Conservation (phyloP, 2,113 vertebrate genomes). For the Tympanuchus pallidicinctus region DNA sequence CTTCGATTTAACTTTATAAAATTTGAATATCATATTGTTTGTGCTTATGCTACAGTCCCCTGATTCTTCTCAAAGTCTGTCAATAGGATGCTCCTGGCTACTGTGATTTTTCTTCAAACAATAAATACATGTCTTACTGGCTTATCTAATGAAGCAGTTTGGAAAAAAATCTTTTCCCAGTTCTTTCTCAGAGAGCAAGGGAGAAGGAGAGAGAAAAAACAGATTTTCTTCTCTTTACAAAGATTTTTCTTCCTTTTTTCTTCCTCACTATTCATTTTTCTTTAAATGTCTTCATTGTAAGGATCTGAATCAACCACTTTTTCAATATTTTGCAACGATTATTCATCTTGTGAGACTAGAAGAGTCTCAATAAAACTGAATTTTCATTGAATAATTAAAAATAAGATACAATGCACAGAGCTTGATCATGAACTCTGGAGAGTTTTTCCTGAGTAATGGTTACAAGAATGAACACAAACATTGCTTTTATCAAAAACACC, state of each 20-base stretch:
- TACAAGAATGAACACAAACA: not conserved
- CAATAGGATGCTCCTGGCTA: not conserved
- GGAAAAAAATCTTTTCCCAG: not conserved
- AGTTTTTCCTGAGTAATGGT: not conserved
- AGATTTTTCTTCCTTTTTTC: not conserved
- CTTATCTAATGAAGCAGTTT: not conserved
- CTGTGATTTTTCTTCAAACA: not conserved
- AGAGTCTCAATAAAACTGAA: not conserved
- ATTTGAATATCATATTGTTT: not conserved
- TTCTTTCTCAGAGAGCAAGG: not conserved
- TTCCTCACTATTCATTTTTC: not conserved
- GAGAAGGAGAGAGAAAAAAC: not conserved
- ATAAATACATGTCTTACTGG: not conserved
- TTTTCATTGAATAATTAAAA: not conserved
- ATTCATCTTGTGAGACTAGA: not conserved
- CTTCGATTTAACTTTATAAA: not conserved
- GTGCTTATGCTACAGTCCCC: not conserved
- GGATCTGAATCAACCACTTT: not conserved
- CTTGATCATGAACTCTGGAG: not conserved
- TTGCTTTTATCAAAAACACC: not conserved
- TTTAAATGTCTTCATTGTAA: not conserved
- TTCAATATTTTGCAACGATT: not conserved
- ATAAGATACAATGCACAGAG: not conserved
- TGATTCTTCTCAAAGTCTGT: not conserved
- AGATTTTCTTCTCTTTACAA: not conserved